Evolutionary conservation across 1,140 invertebrate species (phyloP), one percentile per base, ranked within the genome.

Genomic region (Drosophila mayri): DNA sequence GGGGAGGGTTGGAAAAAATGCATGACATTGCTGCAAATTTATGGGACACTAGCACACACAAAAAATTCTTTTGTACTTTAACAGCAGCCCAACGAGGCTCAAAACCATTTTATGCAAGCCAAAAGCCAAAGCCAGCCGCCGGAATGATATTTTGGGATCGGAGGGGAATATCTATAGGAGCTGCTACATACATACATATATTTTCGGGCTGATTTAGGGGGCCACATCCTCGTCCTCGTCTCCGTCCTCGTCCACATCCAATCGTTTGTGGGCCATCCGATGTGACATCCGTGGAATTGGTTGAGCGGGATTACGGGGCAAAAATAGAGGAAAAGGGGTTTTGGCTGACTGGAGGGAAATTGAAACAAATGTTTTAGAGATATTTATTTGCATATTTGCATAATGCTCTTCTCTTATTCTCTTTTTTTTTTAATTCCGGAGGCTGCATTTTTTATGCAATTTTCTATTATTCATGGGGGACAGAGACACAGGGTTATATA

Each of bases 301-400:
- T 35, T 35, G 57, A 58, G 58, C 22, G 52, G 18, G 14, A 40
- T 44, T 40, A 60, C 40, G 54, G 38, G 20, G 37, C 25, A 28
- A 18, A 50, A 32, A 18, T 6, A 7, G 12, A 20, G 50, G 20
- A 67, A 44, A 16, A 16, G 18, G 61, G 43, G 12, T 28, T 14
- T 14, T 10, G 46, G 22, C 14, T 18, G 32, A 41, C n/a, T 38
- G 30, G 6, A 7, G 61, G 66, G 72, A 72, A 88, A 88, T 83
- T 84, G 84, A 88, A 88, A 87, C 84, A 88, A 88, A 87, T 87
- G 80, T 88, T 88, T 87, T 88, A 83, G 80, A 87, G 80, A 88
- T 87, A 87, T 87, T 87, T 87, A 87, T 87, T 87, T 82, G 81
- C 81, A 85, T 84, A 85, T 85, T 85, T 85, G 83, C 83, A 87